These are phyloP conservation scores for Stenotaenia linearis DNA, from an alignment of 2,888 invertebrate genomes.

Conservation along the genomic window DNA sequence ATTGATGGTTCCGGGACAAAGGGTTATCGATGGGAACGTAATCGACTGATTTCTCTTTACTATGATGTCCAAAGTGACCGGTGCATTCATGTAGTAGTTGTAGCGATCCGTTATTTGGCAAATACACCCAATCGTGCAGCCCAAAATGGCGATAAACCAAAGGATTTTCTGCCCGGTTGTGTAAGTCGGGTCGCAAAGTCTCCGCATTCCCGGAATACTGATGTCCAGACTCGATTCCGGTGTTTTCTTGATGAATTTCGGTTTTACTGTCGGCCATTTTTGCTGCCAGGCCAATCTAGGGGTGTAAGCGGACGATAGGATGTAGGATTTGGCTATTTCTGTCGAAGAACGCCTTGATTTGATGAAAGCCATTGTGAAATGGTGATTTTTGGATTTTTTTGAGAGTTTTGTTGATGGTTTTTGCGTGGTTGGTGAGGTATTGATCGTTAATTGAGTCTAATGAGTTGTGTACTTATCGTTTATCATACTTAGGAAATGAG, in stretches of 20 bases:
- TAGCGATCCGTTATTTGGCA: background rate
- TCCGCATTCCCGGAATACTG: background rate
- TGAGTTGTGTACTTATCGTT: background rate
- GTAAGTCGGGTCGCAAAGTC: background rate
- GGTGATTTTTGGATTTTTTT: too few species aligned
- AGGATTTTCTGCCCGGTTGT: background rate
- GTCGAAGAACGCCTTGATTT: background rate
- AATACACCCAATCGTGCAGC: background rate
- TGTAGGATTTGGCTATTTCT: background rate
- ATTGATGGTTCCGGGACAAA: constrained; percentile 10
- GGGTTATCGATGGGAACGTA: background rate
- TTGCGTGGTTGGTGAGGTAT: background rate
- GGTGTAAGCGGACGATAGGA: background rate
- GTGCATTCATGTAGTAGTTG: background rate
- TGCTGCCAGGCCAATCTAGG: background rate
- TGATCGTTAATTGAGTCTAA: background rate
- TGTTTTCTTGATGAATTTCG: background rate
- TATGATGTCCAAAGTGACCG: background rate
- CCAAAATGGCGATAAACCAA: background rate
- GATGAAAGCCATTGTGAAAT: background rate
- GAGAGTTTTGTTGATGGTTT: background rate
- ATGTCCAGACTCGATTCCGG: background rate
- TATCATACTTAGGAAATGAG: background rate
- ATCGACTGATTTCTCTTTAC: background rate
- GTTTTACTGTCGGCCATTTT: background rate